Percentiles rank a stretch among this genome's conserved stretches.
These are phyloP conservation scores for Sphaerophoria rueppellii DNA, from an alignment of 2,888 invertebrate genomes.

Conservation along the genomic window DNA sequence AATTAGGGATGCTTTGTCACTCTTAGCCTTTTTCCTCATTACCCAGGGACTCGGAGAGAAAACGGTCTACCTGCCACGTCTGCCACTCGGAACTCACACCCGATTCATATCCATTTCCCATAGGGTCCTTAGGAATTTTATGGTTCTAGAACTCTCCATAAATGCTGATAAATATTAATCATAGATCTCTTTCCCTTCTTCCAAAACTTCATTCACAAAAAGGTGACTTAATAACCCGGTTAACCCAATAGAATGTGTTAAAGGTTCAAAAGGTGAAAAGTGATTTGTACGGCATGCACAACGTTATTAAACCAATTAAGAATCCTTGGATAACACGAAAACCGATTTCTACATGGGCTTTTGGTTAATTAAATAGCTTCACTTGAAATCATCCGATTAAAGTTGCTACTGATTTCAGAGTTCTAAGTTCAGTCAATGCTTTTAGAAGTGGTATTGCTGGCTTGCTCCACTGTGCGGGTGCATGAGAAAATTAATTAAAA, in stretches of 20 bases:
- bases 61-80: slow-evolving; percentile 55
- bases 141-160: slow-evolving; percentile 53
- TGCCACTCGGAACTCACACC: slow-evolving; percentile 19
- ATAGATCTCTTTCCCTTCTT: slow-evolving; percentile 25
- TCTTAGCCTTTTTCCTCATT: slow-evolving; percentile 59
- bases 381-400: slow-evolving; percentile 36
- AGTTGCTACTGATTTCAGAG: not conserved
- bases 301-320: slow-evolving; percentile 16
- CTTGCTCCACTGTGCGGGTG: not conserved
- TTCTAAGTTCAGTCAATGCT: slow-evolving; percentile 37
- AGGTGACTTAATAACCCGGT: slow-evolving; percentile 53
- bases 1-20: slow-evolving; percentile 69
- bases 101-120: slow-evolving; percentile 42
- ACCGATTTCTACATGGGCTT: slow-evolving; percentile 4
- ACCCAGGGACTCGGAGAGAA: slow-evolving; percentile 55
- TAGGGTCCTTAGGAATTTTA: slow-evolving; percentile 56
- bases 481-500: slow-evolving; percentile 52
- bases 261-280: slow-evolving; percentile 62
- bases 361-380: slow-evolving; percentile 43
- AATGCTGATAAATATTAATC: slow-evolving; percentile 73
- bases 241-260: slow-evolving; percentile 52
- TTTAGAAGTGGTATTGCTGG: not conserved
- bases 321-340: slow-evolving; percentile 38
- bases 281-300: slow-evolving; percentile 43
- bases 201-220: not conserved